Evolutionary conservation across 2,113 vertebrate species (phyloP).

Genomic region (Megalops atlanticus): DNA sequence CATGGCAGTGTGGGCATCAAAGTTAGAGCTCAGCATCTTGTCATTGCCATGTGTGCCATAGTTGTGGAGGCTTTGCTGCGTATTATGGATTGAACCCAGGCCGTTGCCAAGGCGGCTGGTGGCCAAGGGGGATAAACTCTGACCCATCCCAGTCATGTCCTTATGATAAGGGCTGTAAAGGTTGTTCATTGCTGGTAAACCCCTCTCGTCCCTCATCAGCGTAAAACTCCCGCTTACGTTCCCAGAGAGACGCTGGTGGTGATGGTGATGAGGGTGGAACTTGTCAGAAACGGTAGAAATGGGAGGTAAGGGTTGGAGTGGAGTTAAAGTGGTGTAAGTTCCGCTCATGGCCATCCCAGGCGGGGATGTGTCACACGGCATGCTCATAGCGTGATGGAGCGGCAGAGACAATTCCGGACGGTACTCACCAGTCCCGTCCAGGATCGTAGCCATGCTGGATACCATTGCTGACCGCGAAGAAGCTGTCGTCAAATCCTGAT

Average conservation of each 20-base stretch:
- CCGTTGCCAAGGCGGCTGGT: slow-evolving; percentile 82
- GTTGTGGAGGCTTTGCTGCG: slow-evolving; percentile 86
- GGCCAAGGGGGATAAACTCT: slow-evolving; percentile 84
- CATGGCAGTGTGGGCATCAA: slow-evolving; percentile 91
- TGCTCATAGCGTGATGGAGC: slow-evolving; percentile 94
- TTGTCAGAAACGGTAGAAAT: slow-evolving; percentile 97
- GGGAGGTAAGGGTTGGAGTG: slow-evolving; percentile 92
- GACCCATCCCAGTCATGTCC: slow-evolving; percentile 89
- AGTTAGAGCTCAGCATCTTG: slow-evolving; percentile 90
- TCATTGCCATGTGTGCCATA: slow-evolving; percentile 84
- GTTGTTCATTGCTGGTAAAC: slow-evolving; percentile 89
- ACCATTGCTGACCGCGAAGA: slow-evolving; percentile 88
- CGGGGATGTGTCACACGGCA: slow-evolving; percentile 92
- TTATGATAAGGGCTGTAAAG: slow-evolving; percentile 90
- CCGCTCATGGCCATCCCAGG: slow-evolving; percentile 93
- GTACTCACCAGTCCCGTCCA: slow-evolving; percentile 91
- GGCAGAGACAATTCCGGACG: slow-evolving; percentile 90
- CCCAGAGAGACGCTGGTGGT: slow-evolving; percentile 87
- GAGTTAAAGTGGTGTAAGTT: slow-evolving; percentile 94
- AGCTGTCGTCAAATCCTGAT: slow-evolving; percentile 78
- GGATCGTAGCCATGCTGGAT: slow-evolving; percentile 89
- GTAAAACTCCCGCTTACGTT: slow-evolving; percentile 92
- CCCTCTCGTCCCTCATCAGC: slow-evolving; percentile 92
- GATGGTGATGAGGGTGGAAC: slow-evolving; percentile 86
- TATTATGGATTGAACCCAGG: slow-evolving; percentile 83